Evolutionary conservation across 2,113 vertebrate genomes (phyloP).

Genomic region (Oncorhynchus nerka): DNA sequence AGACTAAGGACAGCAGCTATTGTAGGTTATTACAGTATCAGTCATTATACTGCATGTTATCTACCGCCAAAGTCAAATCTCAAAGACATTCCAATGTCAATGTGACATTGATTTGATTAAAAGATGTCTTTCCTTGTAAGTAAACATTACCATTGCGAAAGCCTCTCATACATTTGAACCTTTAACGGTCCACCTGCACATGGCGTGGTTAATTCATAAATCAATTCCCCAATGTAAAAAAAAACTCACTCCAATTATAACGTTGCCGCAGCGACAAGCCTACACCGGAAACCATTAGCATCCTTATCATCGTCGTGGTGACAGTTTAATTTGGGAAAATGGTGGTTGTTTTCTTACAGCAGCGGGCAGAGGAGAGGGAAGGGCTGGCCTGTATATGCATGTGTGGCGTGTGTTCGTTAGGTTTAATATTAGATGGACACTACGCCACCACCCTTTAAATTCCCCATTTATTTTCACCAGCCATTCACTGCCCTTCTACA

Average conservation of each 20-base stretch:
- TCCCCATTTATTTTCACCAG: neutral
- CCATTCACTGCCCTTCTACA: neutral
- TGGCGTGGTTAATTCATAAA: neutral
- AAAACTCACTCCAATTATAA: neutral
- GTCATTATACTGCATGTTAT: too few relatives aligned
- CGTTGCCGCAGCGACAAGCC: neutral
- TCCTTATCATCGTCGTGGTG: neutral
- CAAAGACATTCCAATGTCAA: neutral
- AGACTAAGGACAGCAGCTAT: too few relatives aligned
- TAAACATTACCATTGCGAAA: neutral
- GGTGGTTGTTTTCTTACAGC: neutral
- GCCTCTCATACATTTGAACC: neutral
- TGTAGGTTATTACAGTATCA: too few relatives aligned
- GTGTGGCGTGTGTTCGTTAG: too few relatives aligned
- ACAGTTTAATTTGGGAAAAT: neutral
- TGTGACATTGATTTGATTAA: neutral
- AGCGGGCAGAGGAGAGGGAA: neutral
- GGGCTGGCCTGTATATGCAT: neutral
- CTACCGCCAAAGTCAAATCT: neutral
- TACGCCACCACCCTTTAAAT: neutral
- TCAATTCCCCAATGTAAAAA: neutral
- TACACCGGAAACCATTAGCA: neutral
- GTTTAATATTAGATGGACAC: neutral
- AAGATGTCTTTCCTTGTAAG: neutral
- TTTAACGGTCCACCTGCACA: neutral